These are phyloP conservation scores for Trachops cirrhosus DNA, from an alignment of 2,797 vertebrate species.

Conservation along the genomic window DNA sequence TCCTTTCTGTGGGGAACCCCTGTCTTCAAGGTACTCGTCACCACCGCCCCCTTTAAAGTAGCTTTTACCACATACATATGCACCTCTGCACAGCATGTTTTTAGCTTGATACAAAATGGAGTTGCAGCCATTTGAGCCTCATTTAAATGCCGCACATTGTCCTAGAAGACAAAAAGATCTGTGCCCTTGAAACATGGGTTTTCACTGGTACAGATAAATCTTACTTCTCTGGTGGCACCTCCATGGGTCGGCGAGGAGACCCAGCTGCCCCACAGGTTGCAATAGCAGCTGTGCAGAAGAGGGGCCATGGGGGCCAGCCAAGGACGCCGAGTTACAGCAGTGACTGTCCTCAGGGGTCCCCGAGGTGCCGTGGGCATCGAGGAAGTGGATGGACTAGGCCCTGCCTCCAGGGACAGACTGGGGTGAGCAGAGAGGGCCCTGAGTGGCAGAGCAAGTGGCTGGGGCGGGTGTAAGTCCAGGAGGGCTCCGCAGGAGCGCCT, in stretches of 20 bases:
- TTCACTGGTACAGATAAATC: background rate
- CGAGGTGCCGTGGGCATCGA: background rate
- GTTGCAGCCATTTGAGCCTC: background rate
- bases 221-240: background rate
- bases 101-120: background rate
- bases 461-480: fast-evolving
- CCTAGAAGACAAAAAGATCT: slow-evolving; percentile 7
- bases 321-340: background rate
- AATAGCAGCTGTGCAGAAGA: fast-evolving
- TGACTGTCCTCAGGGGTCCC: no score
- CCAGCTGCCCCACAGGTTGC: fast-evolving
- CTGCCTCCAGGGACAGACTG: fast-evolving
- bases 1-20: background rate
- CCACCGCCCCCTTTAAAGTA: background rate
- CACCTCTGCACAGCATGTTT: background rate
- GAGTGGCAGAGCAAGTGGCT: background rate
- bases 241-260: background rate
- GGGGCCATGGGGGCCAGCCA: fast-evolving
- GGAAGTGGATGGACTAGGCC: background rate
- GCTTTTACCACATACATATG: background rate
- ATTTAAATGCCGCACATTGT: slow-evolving; percentile 17
- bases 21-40: background rate
- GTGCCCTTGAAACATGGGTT: background rate
- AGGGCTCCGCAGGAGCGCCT: background rate
- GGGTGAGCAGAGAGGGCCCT: background rate